phyloP scores from a whole-genome alignment of 2,113 vertebrate genomes.

The Sigmodon hispidus region DNA sequence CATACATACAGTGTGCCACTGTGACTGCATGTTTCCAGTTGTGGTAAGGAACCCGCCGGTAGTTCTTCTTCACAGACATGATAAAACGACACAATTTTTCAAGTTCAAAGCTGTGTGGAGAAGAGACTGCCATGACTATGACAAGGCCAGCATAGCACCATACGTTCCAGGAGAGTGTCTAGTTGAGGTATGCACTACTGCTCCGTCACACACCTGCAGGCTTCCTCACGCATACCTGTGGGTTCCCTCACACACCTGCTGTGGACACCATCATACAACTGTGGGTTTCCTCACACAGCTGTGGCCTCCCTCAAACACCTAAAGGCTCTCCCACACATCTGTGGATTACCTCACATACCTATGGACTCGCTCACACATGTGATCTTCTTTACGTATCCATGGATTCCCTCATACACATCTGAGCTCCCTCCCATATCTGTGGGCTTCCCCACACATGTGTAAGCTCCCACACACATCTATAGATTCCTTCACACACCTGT shows the following conservation, averaged over 20 bases:
- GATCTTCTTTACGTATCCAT: background rate
- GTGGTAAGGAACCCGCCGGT: slow-evolving; percentile 98
- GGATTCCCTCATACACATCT: background rate
- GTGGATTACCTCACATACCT: background rate
- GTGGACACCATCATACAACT: background rate
- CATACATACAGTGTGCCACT: slow-evolving; percentile 98
- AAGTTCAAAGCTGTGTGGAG: slow-evolving; percentile 92
- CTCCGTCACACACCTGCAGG: background rate
- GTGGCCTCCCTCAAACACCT: background rate
- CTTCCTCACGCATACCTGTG: background rate
- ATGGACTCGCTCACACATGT: too few relatives aligned
- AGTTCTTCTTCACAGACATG: slow-evolving; percentile 99
- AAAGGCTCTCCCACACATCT: too few relatives aligned
- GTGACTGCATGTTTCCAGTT: slow-evolving; percentile 99
- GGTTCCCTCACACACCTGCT: background rate
- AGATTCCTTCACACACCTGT: background rate
- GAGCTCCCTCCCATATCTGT: background rate
- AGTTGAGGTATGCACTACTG: accelerated
- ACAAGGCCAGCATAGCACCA: background rate
- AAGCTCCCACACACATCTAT: background rate
- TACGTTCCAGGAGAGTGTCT: accelerated
- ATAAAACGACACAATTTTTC: slow-evolving; percentile 98
- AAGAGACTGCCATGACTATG: background rate
- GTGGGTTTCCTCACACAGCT: background rate
- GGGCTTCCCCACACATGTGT: background rate